Evolutionary conservation across 2,888 invertebrate genomes (phyloP).

Genomic region (Acanthococcus lagerstroemiae): DNA sequence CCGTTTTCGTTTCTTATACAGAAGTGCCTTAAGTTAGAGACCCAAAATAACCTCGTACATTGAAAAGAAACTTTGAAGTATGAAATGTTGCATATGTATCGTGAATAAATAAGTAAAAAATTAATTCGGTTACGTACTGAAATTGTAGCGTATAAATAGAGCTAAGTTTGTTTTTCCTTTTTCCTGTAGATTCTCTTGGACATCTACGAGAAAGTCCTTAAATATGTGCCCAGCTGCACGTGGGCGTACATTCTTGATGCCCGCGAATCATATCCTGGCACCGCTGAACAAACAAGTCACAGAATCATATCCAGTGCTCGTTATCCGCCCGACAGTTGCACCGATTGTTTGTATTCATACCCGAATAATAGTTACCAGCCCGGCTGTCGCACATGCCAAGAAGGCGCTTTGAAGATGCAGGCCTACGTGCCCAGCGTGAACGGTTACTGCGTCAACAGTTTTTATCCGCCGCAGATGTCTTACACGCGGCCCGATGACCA

Average conservation of each 20-base stretch:
- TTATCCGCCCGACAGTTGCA: constrained; percentile 1
- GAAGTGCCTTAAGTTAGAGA: too few relatives aligned
- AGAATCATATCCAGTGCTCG: not conserved
- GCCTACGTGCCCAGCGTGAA: constrained; percentile 2
- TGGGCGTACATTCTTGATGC: constrained; percentile 62
- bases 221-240: constrained; percentile 45
- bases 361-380: not conserved
- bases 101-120: too few relatives aligned
- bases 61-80: too few relatives aligned
- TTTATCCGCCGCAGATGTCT: not conserved
- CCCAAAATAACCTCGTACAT: too few relatives aligned
- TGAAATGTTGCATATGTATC: too few relatives aligned
- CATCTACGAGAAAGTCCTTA: constrained; percentile 61
- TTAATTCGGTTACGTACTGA: too few relatives aligned
- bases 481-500: not conserved
- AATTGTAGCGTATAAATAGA: too few relatives aligned
- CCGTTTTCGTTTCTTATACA: too few relatives aligned
- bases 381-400: constrained; percentile 5
- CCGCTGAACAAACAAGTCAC: constrained; percentile 42
- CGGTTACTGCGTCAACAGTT: constrained; percentile 1
- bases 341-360: not conserved
- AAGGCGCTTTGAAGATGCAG: not conserved
- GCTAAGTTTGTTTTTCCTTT: too few relatives aligned
- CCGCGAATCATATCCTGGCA: constrained; percentile 49
- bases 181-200: constrained; percentile 58